Evolutionary conservation across 2,797 vertebrate genomes (phyloP).

Genomic region (Sebastolobus alascanus): DNA sequence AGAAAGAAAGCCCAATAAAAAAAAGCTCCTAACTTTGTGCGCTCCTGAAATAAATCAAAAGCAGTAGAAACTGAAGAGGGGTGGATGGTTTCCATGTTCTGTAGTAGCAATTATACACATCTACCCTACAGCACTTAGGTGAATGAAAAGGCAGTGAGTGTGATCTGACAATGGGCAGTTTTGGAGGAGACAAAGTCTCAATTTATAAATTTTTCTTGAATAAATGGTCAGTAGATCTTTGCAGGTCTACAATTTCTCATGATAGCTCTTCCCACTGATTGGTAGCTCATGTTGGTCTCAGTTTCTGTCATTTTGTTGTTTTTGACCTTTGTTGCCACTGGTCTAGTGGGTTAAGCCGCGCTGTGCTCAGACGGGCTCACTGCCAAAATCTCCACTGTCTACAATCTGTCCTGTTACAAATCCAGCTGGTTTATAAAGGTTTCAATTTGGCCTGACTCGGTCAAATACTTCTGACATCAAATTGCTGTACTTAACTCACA

Average conservation of each 20-base stretch:
- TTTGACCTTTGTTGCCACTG: neutral
- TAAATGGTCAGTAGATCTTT: neutral
- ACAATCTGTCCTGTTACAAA: conserved; percentile 4
- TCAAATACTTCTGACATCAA: neutral
- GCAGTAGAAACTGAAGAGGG: neutral
- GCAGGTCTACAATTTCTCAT: neutral
- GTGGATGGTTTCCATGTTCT: neutral
- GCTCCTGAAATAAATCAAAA: conserved; percentile 9
- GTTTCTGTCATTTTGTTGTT: conserved; percentile 7
- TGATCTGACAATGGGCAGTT: neutral
- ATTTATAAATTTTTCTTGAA: neutral
- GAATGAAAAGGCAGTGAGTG: neutral
- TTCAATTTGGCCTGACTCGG: neutral
- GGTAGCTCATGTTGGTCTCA: conserved; percentile 11
- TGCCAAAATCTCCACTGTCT: conserved; percentile 3
- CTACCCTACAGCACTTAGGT: neutral
- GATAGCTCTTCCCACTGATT: neutral
- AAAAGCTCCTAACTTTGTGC: neutral
- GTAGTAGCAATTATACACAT: neutral
- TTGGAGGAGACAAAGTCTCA: neutral
- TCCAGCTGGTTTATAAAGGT: conserved; percentile 8
- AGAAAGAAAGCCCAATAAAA: conserved; percentile 14
- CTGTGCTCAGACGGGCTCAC: conserved; percentile 3
- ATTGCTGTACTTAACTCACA: neutral
- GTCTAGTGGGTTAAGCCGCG: neutral